Conservation (phyloP, 2,113 vertebrate genomes). For the Ibidorhyncha struthersii region DNA sequence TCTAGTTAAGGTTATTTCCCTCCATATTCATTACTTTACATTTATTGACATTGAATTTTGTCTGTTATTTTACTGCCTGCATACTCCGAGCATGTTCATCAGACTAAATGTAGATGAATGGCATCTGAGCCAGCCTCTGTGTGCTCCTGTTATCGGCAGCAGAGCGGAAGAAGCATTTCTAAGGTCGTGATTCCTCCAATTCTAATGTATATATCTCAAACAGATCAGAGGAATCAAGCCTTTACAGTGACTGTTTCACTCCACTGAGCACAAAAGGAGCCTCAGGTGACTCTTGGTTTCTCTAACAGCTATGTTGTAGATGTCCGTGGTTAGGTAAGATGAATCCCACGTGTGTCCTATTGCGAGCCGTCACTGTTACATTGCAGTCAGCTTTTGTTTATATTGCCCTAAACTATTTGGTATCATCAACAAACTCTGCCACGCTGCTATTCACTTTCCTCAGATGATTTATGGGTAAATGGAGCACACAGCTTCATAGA, state of each 20-base stretch:
- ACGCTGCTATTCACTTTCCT: background rate
- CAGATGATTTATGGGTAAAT: background rate
- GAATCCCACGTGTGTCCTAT: background rate
- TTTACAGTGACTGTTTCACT: background rate
- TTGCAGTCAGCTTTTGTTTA: background rate
- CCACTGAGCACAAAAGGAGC: background rate
- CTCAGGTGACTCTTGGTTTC: background rate
- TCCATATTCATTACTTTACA: background rate
- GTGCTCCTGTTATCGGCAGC: background rate
- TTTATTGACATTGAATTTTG: conserved; percentile 23
- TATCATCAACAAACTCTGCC: background rate
- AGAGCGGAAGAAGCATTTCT: background rate
- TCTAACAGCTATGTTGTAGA: background rate
- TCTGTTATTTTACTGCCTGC: background rate
- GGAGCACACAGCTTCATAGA: background rate
- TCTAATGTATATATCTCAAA: background rate
- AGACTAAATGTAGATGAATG: background rate
- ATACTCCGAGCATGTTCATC: background rate
- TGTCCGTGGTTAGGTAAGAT: background rate
- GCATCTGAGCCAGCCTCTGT: background rate
- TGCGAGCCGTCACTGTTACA: background rate
- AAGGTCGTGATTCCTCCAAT: background rate
- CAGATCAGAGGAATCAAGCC: background rate
- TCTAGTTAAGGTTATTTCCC: background rate
- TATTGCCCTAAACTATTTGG: background rate